These are phyloP conservation scores for Papio anubis DNA, from an alignment of 2,113 vertebrate species.

Conservation along the genomic window DNA sequence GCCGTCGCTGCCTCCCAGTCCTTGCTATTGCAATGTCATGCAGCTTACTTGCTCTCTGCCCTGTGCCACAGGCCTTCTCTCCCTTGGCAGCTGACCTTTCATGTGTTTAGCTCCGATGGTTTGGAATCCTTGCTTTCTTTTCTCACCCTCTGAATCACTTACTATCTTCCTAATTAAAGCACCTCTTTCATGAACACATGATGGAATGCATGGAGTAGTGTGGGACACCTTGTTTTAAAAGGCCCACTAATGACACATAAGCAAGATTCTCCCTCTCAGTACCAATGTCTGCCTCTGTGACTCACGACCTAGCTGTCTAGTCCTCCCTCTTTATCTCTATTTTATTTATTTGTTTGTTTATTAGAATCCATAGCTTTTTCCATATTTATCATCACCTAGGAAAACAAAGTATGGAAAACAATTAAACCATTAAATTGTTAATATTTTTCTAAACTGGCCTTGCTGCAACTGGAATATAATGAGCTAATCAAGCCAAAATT, in stretches of 20 bases:
- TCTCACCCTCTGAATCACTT: constrained; percentile 46
- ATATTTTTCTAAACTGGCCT: not conserved
- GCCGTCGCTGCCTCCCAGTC: not conserved
- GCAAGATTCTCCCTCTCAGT: not conserved
- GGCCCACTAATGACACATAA: constrained; percentile 10
- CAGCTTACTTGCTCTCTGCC: not conserved
- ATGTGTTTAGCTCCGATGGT: not conserved
- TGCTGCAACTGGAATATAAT: not conserved
- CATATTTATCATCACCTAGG: not conserved
- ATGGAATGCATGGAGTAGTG: constrained; percentile 25
- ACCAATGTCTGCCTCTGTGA: not conserved
- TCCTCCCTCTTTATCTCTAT: not conserved
- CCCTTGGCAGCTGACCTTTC: not conserved
- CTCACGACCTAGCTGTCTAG: not conserved
- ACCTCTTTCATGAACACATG: constrained; percentile 61
- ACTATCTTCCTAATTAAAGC: constrained; percentile 49
- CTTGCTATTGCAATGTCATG: not conserved
- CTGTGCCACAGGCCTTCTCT: not conserved
- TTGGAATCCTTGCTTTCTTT: constrained; percentile 51
- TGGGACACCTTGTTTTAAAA: constrained; percentile 33
- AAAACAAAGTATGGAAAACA: not conserved
- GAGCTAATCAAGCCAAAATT: not conserved
- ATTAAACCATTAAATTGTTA: not conserved
- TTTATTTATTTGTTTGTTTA: not conserved
- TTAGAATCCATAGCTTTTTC: not conserved